Percentiles rank a stretch among this genome's conserved stretches.
Evolutionary conservation across 2,888 invertebrate genomes (phyloP).

Genomic region (Tuta absoluta): DNA sequence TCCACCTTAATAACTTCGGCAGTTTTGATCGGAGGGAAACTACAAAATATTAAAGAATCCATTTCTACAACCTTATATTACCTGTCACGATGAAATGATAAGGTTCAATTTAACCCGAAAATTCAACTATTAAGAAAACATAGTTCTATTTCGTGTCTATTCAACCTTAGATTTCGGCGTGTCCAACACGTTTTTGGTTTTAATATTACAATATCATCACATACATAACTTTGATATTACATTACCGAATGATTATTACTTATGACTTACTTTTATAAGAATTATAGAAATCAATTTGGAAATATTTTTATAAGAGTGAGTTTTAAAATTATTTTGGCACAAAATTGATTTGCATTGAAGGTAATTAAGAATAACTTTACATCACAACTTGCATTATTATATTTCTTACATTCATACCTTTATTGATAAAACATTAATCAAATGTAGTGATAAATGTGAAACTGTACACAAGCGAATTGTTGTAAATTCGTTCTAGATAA

Average conservation of each 20-base stretch:
- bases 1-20: too few species aligned
- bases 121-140: too few species aligned
- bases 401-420: not conserved
- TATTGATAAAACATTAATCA: too few species aligned
- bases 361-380: not conserved
- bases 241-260: not conserved
- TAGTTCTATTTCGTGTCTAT: too few species aligned
- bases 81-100: too few species aligned
- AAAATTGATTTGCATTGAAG: not conserved
- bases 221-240: not conserved
- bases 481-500: not conserved
- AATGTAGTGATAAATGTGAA: too few species aligned
- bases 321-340: conserved; percentile 13
- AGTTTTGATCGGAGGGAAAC: too few species aligned
- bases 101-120: too few species aligned
- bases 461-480: not conserved
- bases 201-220: not conserved
- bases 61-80: too few species aligned
- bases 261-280: not conserved
- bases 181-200: too few species aligned
- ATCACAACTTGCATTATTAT: not conserved
- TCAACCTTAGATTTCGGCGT: too few species aligned
- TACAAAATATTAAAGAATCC: too few species aligned
- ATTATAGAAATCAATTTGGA: not conserved
- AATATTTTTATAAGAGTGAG: not conserved